Evolutionary conservation across 2,113 vertebrate genomes (phyloP), one percentile per base, ranked within the genome.

Genomic region (Tetrao urogallus): DNA sequence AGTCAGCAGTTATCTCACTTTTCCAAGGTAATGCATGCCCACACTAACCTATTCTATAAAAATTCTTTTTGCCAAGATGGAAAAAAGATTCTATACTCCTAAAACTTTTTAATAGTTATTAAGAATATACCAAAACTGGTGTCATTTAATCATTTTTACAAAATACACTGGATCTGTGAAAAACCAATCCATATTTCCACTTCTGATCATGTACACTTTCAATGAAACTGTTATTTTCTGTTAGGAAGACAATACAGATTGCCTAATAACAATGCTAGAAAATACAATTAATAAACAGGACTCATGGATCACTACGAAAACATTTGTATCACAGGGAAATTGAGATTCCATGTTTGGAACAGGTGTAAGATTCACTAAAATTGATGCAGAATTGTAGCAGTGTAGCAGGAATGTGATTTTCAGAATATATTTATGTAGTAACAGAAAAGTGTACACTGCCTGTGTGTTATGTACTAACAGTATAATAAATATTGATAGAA

Each of bases 301-400:
- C 79, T 85, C 17, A 30, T 21, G 25, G 8, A 2, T 85, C 7
- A 38, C 3, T 76, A 28, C 60, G 13, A 25, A 69, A 80, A 32
- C 2, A 10, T 72, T 24, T 45, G 15, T 11, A 25, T 28, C 30
- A 6, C 13, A 38, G 25, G 48, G 32, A 86, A 90, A 69, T 50
- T 27, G 56, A 65, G 1, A 27, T 28, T 8, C 12, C 18, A 25
- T 1, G 0, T 67, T 77, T 63, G n/a, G 30, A 67, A 63, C 0
- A 73, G 66, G 78, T 16, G 0, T 22, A 78, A 38, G 7, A 12
- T 67, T 86, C 78, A 16, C 50, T 72, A 42, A 12, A 64, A 79
- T 11, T 18, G 63, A 36, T 21, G 10, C 10, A 25, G 67, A 61
- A 75, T 36, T 64, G 1, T 75, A 15, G 32, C 32, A 48, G 4